phyloP scores from a whole-genome alignment of 2,797 vertebrate species.

The Botia almorhae region DNA sequence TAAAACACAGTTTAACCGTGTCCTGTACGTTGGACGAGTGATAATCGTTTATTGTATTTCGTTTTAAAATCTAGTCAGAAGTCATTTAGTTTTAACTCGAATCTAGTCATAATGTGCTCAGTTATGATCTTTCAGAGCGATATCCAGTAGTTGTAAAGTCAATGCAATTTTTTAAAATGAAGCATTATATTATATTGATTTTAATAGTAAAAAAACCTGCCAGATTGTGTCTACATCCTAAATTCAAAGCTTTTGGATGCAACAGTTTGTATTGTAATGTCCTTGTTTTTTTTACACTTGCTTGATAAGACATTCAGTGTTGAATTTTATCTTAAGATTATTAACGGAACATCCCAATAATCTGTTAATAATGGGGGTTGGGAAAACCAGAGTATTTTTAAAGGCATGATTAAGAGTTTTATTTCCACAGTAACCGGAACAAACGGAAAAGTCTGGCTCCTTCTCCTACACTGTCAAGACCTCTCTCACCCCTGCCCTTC shows the following conservation, averaged over 20 bases:
- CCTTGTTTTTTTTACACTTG: background rate
- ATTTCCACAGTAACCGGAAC: constrained; percentile 83
- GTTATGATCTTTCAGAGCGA: background rate
- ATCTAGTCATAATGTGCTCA: too few species aligned
- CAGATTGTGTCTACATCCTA: background rate
- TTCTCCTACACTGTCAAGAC: constrained; percentile 90
- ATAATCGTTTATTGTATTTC: background rate
- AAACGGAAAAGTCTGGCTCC: constrained; percentile 90
- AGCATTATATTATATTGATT: background rate
- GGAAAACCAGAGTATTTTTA: background rate
- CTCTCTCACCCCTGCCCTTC: constrained; percentile 89
- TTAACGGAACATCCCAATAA: background rate
- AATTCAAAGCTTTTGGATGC: background rate
- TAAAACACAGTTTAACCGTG: constrained; percentile 16
- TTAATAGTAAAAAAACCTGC: background rate
- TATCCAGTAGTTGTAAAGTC: background rate
- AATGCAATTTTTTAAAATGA: background rate
- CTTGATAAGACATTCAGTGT: background rate
- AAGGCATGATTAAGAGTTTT: background rate
- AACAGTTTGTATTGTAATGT: background rate
- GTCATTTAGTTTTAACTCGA: background rate
- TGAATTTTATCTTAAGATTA: background rate
- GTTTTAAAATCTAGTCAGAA: background rate
- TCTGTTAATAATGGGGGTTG: background rate
- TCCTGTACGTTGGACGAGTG: background rate